Evolutionary conservation across 2,797 vertebrate species (phyloP).

Genomic region (Dallia pectoralis): DNA sequence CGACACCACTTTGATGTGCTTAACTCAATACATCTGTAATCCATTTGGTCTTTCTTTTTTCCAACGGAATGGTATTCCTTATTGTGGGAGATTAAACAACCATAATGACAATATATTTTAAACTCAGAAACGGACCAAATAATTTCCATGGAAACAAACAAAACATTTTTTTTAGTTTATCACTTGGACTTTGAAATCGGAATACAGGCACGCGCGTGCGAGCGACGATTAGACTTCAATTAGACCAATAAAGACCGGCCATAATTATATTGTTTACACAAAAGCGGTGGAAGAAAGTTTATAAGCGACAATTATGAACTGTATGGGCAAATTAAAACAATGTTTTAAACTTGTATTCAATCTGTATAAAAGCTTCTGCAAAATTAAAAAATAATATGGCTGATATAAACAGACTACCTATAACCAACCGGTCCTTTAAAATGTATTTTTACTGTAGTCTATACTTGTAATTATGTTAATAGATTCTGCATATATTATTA

Average conservation of each 20-base stretch:
- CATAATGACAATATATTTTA: constrained; percentile 44
- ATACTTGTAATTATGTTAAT: not conserved
- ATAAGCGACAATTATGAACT: not conserved
- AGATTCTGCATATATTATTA: not conserved
- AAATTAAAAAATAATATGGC: not conserved
- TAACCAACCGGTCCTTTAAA: not conserved
- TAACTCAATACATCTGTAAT: constrained; percentile 83
- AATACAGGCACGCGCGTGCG: not conserved
- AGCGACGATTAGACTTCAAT: not conserved
- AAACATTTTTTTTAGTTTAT: not conserved
- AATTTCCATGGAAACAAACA: not conserved
- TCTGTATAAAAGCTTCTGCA: too few species aligned
- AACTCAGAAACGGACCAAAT: constrained; percentile 14
- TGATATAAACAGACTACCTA: not conserved
- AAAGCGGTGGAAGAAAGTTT: not conserved
- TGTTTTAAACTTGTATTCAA: too few species aligned
- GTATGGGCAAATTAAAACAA: too few species aligned
- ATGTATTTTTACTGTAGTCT: not conserved
- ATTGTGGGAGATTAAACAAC: constrained; percentile 59
- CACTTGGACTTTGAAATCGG: not conserved
- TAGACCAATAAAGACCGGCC: too few species aligned
- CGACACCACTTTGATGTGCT: constrained; percentile 78
- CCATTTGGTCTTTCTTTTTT: constrained; percentile 74
- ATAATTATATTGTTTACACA: too few species aligned
- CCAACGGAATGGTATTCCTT: constrained; percentile 69